Conservation (phyloP, 37 sponge, comb jelly and placozoan species). For the Beroe ovata region DNA sequence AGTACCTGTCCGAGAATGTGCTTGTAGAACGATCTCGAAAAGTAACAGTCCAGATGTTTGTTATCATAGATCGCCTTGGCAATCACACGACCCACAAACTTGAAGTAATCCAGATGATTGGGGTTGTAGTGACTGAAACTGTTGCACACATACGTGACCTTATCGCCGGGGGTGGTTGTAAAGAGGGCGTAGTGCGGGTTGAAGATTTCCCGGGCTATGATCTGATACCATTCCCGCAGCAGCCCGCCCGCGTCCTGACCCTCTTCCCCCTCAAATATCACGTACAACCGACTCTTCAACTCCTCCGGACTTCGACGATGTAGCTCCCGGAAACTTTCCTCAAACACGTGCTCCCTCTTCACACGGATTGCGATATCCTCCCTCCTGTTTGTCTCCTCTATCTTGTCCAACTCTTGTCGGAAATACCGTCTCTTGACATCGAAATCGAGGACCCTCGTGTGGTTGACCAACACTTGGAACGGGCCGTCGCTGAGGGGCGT, state of each 20-base stretch:
- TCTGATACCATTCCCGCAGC: conserved; percentile 96
- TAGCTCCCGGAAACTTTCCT: conserved; percentile 92
- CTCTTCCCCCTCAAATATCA: conserved; percentile 97
- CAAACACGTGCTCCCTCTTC: conserved; percentile 87
- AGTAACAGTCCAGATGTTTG: conserved; percentile 96
- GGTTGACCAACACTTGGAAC: conserved; percentile 88
- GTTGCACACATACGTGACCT: conserved; percentile 94
- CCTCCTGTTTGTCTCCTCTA: conserved; percentile 77
- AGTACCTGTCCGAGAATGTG: conserved; percentile 84
- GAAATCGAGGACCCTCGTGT: conserved; percentile 96
- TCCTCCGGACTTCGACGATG: conserved; percentile 84
- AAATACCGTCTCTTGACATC: conserved; percentile 96
- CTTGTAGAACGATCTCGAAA: conserved; percentile 98
- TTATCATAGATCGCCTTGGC: conserved; percentile 99
- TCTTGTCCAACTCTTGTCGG: conserved; percentile 88
- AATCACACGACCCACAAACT: conserved; percentile 94
- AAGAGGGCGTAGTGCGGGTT: conserved; percentile 99
- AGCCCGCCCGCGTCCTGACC: conserved; percentile 99
- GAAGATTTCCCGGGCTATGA: conserved; percentile 97
- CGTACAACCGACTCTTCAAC: conserved; percentile 90
- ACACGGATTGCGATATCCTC: conserved; percentile 92
- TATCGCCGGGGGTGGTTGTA: conserved; percentile 87
- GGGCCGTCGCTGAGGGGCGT: conserved; percentile 89
- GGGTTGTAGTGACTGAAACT: conserved; percentile 87
- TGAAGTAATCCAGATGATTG: conserved; percentile 94